Conservation (phyloP, 2,113 vertebrate species). For the Neodon shergylaensis region DNA sequence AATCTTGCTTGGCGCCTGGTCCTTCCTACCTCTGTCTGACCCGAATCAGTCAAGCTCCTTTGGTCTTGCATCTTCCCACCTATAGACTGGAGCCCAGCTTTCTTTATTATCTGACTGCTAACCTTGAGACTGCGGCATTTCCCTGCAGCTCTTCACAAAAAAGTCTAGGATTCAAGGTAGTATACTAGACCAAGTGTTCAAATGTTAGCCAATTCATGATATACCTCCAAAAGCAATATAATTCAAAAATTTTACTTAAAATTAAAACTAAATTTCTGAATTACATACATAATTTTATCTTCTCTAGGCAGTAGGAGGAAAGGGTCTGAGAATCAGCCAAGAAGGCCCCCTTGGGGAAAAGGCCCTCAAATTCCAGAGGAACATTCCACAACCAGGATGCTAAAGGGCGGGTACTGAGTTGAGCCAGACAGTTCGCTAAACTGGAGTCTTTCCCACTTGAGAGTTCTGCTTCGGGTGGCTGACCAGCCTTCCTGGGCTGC, state of each 20-base stretch:
- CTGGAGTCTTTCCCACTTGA: not conserved
- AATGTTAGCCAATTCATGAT: not conserved
- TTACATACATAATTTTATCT: slow-evolving; percentile 61
- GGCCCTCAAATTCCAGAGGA: slow-evolving; percentile 66
- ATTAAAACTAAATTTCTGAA: slow-evolving; percentile 60
- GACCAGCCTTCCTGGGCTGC: slow-evolving; percentile 12
- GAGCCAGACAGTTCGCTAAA: slow-evolving; percentile 8
- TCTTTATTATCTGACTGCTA: not conserved
- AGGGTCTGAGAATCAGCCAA: slow-evolving; percentile 24
- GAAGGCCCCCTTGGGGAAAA: slow-evolving; percentile 59
- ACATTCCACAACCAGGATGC: slow-evolving; percentile 69
- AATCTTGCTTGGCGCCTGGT: not conserved
- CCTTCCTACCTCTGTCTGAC: not conserved
- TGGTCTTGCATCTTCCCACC: not conserved
- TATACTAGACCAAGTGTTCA: not conserved
- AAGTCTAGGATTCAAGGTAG: not conserved
- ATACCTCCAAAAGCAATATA: slow-evolving; percentile 29
- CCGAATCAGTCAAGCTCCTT: not conserved
- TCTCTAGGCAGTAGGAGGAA: slow-evolving; percentile 49
- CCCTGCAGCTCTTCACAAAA: not conserved
- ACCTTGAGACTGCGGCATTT: not conserved
- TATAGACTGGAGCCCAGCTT: not conserved
- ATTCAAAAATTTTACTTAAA: slow-evolving; percentile 36
- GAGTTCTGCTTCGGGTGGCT: not conserved
- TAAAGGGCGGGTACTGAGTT: not conserved